Conservation (phyloP, 2,113 vertebrate genomes). For the Peromyscus californicus region DNA sequence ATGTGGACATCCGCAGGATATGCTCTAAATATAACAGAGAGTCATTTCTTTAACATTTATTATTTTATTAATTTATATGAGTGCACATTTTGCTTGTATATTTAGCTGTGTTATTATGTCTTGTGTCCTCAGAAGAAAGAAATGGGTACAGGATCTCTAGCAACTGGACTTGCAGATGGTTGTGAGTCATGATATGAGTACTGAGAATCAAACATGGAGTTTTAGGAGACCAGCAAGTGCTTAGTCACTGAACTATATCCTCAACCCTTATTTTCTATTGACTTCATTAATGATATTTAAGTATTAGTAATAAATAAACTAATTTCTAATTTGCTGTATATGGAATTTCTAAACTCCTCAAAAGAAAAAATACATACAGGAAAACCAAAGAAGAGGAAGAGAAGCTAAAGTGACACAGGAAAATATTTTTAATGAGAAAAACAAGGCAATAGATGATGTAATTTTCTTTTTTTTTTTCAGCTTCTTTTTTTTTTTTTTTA, state of each 20-base stretch:
- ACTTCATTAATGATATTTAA: background rate
- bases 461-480: too few species aligned
- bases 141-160: background rate
- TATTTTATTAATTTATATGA: background rate
- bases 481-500: too few species aligned
- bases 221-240: background rate
- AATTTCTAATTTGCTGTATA: background rate
- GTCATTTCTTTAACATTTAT: background rate
- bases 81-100: background rate
- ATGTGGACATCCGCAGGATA: background rate
- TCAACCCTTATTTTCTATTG: background rate
- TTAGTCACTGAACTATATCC: background rate
- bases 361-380: accelerated
- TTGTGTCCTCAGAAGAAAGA: background rate
- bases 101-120: background rate
- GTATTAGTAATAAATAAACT: background rate
- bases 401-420: background rate
- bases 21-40: background rate
- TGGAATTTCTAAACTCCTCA: background rate
- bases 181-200: too few species aligned
- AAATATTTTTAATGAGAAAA: background rate
- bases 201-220: background rate
- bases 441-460: background rate
- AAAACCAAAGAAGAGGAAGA: background rate
- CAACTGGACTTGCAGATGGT: background rate